A percentile compares a stretch with the other conserved stretches of the same genome.
Conservation (phyloP, 2,797 vertebrate species). For the Calcarius lapponicus region DNA sequence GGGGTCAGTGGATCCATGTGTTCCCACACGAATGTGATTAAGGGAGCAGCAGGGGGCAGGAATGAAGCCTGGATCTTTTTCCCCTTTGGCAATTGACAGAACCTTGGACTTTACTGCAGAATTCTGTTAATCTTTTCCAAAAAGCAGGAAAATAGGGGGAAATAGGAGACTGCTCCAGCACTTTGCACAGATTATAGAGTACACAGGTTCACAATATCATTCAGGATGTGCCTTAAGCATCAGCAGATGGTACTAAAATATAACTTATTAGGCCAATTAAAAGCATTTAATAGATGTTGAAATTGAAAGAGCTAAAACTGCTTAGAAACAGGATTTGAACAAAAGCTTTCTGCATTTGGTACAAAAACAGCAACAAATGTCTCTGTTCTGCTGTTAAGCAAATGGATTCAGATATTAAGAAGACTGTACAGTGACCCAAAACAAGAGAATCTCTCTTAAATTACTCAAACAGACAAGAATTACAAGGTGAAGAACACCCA, state of each 20-base stretch:
- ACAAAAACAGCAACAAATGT: background rate
- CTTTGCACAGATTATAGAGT: background rate
- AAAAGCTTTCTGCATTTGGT: background rate
- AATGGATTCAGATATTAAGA: background rate
- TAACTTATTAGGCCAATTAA: background rate
- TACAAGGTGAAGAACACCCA: background rate
- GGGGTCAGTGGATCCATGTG: background rate
- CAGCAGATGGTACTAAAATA: background rate
- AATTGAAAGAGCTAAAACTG: background rate
- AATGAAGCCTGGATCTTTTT: background rate
- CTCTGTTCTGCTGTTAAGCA: background rate
- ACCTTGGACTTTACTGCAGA: background rate
- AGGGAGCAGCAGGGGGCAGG: background rate
- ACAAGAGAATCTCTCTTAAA: background rate
- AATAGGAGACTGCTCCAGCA: background rate
- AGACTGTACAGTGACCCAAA: background rate
- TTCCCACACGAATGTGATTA: background rate
- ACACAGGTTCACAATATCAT: background rate
- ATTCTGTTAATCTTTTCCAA: slow-evolving; percentile 27
- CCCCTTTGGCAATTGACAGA: background rate
- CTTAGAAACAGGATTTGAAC: background rate
- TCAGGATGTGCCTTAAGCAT: background rate
- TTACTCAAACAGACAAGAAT: background rate
- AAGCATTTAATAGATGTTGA: background rate
- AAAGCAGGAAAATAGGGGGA: background rate